These are phyloP conservation scores for Poeciliopsis occidentalis DNA, from an alignment of 2,113 vertebrate species.

Conservation along the genomic window DNA sequence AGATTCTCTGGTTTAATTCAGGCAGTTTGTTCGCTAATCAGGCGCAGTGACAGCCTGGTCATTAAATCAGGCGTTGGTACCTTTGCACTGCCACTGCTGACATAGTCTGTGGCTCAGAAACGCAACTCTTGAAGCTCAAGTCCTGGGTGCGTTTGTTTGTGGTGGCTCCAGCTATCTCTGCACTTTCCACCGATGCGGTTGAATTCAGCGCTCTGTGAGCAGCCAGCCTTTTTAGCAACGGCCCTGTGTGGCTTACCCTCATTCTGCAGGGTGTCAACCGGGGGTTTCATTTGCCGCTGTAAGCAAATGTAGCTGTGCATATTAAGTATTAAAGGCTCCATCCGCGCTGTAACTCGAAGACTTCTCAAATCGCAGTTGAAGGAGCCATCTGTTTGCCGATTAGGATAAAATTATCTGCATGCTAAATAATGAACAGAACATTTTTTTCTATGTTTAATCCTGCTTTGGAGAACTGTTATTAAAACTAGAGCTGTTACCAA, in stretches of 20 bases:
- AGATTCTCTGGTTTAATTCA: neutral
- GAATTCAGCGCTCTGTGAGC: neutral
- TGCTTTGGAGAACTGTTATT: neutral
- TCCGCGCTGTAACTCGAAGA: neutral
- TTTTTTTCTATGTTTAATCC: neutral
- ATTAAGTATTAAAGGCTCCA: neutral
- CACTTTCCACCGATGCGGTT: neutral
- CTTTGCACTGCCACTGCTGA: too few species aligned
- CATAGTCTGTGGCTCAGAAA: too few species aligned
- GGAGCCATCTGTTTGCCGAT: neutral
- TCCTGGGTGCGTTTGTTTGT: neutral
- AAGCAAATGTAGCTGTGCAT: neutral
- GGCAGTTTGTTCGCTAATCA: neutral
- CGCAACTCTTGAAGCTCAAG: neutral
- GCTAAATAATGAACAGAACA: neutral
- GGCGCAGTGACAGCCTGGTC: neutral
- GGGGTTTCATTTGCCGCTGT: too few species aligned
- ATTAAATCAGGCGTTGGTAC: neutral
- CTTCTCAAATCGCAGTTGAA: neutral
- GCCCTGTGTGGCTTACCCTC: neutral
- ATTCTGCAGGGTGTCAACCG: neutral
- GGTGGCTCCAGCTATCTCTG: neutral
- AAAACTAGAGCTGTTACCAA: neutral
- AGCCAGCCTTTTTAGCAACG: neutral
- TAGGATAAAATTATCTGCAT: neutral